Percentiles rank a stretch among this genome's conserved stretches.
Evolutionary conservation across 2,113 vertebrate genomes (phyloP).

Genomic region (Salvelinus fontinalis): DNA sequence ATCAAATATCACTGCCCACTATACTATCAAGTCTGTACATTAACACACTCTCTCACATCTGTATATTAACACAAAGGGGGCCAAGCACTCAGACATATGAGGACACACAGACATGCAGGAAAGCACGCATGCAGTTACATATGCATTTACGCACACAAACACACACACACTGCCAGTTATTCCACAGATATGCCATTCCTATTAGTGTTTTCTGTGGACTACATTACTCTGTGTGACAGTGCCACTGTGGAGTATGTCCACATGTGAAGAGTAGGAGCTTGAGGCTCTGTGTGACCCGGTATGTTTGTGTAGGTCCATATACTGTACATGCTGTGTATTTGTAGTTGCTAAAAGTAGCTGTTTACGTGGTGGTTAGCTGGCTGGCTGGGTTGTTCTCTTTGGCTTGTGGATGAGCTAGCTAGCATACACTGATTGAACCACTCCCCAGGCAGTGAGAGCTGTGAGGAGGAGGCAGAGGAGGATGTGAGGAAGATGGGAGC

Average conservation of each 20-base stretch:
- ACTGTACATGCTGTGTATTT: conserved; percentile 30
- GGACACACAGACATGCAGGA: too few relatives aligned
- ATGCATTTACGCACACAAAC: background rate
- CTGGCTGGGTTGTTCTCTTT: conserved; percentile 45
- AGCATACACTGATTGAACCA: conserved; percentile 70
- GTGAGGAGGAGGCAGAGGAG: conserved; percentile 62
- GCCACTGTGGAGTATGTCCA: conserved; percentile 23
- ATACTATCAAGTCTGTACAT: background rate
- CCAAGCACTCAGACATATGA: background rate
- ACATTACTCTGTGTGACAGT: conserved; percentile 28
- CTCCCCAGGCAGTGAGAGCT: conserved; percentile 56
- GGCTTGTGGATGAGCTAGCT: conserved; percentile 57
- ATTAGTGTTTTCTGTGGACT: background rate
- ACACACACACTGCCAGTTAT: background rate
- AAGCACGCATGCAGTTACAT: too few relatives aligned
- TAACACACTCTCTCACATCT: background rate
- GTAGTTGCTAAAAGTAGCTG: conserved; percentile 31
- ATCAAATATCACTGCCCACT: background rate
- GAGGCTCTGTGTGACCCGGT: conserved; percentile 22
- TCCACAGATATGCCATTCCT: background rate
- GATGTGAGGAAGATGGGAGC: conserved; percentile 72
- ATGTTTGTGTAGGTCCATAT: conserved; percentile 19
- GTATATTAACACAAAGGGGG: background rate
- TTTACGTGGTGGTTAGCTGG: background rate
- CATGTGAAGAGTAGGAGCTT: conserved; percentile 14